Base-by-base conservation (phyloP, 2,113 vertebrate species). In the Pomatostomus ruficeps region DNA sequence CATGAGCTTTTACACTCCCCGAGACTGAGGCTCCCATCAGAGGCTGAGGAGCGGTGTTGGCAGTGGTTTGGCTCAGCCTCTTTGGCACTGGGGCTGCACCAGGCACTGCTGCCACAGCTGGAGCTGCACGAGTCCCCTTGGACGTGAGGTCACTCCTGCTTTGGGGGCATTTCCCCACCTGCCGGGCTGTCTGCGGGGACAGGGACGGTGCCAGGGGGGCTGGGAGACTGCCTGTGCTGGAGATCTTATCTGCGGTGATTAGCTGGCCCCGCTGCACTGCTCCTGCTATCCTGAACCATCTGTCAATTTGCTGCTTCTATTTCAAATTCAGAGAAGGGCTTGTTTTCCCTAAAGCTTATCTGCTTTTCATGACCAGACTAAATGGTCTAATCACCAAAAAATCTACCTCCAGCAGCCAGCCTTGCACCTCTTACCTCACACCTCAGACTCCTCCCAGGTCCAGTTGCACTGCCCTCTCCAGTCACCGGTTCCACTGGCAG, bases 231-330 rank as follows among this genome's bases (percentile, higher is more conserved):
- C 51, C 63, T 58, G 22, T n/a, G 25, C 0, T 70, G 59, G 35
- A 95, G 95, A 96, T 96, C 48, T 93, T 96, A 94, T 96, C 96
- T 94, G 6, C 28, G 8, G 65, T 11, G 84, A 96, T 95, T 81
- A 96, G 81, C 77, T 33, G 75, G 82, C 79, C 84, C 80, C 7
- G 3, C 46, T 17, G 33, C 23, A 54, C 83, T 55, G 55, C 15
- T 92, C 68, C 54, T 77, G 15, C 88, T 78, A 12, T 52, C 89
- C 88, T 45, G 17, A 93, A 62, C 77, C 68, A 87, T 87, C 92
- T 89, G 90, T 61, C 90, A 85, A 49, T 89, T 89, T 91, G 90
- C 93, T 85, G 31, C 78, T 77, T 95, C 89, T 89, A 85, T 91
- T 96, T 94, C 90, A 94, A 68, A 94, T 91, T 95, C 92, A 91